Conservation (phyloP, 2,797 vertebrate genomes). For the Clarias pachynema region DNA sequence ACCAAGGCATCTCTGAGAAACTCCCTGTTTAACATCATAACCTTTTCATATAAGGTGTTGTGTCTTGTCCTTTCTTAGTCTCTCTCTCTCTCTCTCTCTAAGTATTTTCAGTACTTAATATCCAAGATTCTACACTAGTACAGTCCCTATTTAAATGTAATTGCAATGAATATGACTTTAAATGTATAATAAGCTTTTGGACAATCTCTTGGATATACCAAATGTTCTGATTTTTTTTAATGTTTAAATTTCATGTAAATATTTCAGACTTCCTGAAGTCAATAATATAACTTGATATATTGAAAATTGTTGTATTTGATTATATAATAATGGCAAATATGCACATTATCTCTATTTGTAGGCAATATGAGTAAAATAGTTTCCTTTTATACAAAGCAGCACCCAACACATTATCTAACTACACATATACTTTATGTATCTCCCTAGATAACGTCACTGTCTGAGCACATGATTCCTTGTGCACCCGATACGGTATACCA, state of each 20-base stretch:
- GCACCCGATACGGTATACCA: constrained; percentile 66
- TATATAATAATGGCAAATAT: background rate
- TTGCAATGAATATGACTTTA: background rate
- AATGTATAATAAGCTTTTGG: too few relatives aligned
- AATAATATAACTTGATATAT: background rate
- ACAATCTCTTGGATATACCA: background rate
- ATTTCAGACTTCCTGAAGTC: background rate
- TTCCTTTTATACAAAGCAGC: background rate
- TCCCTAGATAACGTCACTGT: constrained; percentile 66
- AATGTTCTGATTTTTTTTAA: background rate
- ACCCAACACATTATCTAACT: background rate
- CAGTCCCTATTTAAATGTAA: background rate
- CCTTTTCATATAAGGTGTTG: constrained; percentile 69
- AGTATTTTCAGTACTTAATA: background rate
- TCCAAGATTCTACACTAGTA: background rate
- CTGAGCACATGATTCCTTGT: constrained; percentile 69
- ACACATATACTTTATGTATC: background rate
- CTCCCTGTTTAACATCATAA: constrained; percentile 73
- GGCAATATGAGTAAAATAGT: background rate
- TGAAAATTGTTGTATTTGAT: background rate
- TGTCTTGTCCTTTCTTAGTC: background rate
- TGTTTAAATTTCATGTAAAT: background rate
- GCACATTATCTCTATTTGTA: background rate
- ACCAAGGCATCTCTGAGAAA: constrained; percentile 66
- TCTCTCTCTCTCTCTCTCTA: background rate